These are phyloP conservation scores for Dolichallabes microphthalmus DNA, from an alignment of 2,113 vertebrate genomes.

Conservation along the genomic window DNA sequence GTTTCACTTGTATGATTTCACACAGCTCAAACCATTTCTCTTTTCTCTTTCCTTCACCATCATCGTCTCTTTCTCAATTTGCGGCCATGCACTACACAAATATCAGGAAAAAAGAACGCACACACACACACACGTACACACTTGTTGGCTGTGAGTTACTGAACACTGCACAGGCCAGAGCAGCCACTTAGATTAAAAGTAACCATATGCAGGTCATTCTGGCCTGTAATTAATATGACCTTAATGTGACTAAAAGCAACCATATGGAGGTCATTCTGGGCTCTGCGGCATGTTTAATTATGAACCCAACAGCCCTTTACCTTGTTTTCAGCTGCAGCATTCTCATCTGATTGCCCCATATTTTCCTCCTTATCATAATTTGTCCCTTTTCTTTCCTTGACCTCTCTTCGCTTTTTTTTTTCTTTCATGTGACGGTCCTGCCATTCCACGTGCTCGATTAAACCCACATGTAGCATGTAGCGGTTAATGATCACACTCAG, in stretches of 20 bases:
- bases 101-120: neutral
- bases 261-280: constrained; percentile 57
- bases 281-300: constrained; percentile 55
- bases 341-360: constrained; percentile 31
- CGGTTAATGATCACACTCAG: constrained; percentile 64
- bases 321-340: constrained; percentile 16
- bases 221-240: constrained; percentile 58
- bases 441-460: constrained; percentile 59
- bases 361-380: neutral
- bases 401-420: constrained; percentile 31
- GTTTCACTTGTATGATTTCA: constrained; percentile 27
- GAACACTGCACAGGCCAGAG: constrained; percentile 24
- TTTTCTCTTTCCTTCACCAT: neutral
- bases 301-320: constrained; percentile 44
- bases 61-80: neutral
- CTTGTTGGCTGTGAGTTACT: constrained; percentile 18
- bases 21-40: neutral
- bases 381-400: constrained; percentile 14
- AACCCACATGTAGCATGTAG: constrained; percentile 73
- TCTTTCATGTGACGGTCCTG: constrained; percentile 42
- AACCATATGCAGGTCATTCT: constrained; percentile 55
- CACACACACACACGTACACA: constrained; percentile 24
- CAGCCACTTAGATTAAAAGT: constrained; percentile 34
- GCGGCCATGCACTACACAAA: neutral
- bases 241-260: constrained; percentile 50